These are phyloP conservation scores for Chrysolina haemoptera DNA, from an alignment of 2,888 invertebrate species.

Conservation along the genomic window DNA sequence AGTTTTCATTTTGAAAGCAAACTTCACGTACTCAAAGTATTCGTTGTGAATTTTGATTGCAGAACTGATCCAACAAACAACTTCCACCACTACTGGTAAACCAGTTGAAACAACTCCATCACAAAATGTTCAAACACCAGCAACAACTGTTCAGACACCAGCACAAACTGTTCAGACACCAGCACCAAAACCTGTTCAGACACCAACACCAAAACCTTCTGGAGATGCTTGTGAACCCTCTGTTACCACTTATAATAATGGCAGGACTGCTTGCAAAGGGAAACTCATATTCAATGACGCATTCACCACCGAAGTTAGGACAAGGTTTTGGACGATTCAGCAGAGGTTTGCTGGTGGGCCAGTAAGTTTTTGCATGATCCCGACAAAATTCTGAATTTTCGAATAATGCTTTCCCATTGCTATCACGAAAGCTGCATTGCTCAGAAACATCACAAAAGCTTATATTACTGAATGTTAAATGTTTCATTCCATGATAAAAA, in stretches of 20 bases:
- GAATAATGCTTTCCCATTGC: too few species aligned
- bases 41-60: neutral
- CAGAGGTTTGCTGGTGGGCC: conserved; percentile 75
- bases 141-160: too few species aligned
- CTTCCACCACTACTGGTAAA: neutral
- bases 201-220: neutral
- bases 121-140: too few species aligned
- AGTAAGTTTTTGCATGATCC: conserved; percentile 66
- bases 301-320: conserved; percentile 67
- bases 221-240: conserved; percentile 27
- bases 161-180: too few species aligned
- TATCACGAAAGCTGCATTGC: too few species aligned
- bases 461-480: too few species aligned
- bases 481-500: too few species aligned
- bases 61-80: conserved; percentile 29
- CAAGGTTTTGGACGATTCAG: conserved; percentile 63
- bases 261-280: conserved; percentile 69
- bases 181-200: neutral
- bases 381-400: too few species aligned
- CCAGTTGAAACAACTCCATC: neutral
- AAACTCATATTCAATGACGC: conserved; percentile 73
- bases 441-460: too few species aligned
- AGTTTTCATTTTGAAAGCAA: too few species aligned
- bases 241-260: conserved; percentile 33
- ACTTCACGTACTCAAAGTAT: too few species aligned